Conservation (phyloP, 2,888 invertebrate genomes). For the Caradrina clavipalpis region DNA sequence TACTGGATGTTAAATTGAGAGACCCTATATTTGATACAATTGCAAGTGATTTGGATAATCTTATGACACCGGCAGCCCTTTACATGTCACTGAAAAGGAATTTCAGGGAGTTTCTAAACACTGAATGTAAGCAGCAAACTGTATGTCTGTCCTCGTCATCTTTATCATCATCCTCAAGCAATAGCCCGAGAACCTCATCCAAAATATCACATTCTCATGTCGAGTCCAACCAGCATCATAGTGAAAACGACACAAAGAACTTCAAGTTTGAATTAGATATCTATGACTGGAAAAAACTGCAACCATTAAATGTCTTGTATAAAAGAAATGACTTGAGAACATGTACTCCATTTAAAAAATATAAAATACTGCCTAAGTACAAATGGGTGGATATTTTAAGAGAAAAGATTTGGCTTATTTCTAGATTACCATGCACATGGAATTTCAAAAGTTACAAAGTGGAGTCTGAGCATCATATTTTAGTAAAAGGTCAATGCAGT, state of each 20-base stretch:
- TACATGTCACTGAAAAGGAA: constrained; percentile 2
- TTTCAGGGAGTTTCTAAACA: constrained; percentile 2
- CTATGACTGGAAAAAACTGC: constrained; percentile 8
- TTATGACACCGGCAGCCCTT: constrained; percentile 2
- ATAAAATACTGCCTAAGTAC: constrained; percentile 6
- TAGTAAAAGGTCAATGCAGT: not conserved
- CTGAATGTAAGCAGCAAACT: constrained; percentile 1
- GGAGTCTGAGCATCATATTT: constrained; percentile 5
- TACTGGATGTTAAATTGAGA: constrained; percentile 2
- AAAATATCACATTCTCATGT: constrained; percentile 2
- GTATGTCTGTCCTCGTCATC: constrained; percentile 2
- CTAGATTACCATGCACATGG: constrained; percentile 9
- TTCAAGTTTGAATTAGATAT: constrained; percentile 2
- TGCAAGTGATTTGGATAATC: constrained; percentile 2
- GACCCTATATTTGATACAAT: constrained; percentile 2
- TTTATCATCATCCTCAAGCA: constrained; percentile 2
- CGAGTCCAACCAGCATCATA: constrained; percentile 2
- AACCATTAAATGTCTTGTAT: constrained; percentile 3
- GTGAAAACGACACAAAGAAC: constrained; percentile 2
- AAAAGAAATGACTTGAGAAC: constrained; percentile 5
- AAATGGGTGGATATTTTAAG: constrained; percentile 7
- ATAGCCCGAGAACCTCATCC: constrained; percentile 2
- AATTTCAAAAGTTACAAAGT: constrained; percentile 11
- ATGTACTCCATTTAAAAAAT: not conserved
- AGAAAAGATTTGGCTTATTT: constrained; percentile 7